A percentile compares a stretch with the other conserved stretches of the same genome.
Evolutionary conservation across 2,888 invertebrate genomes (phyloP).

Genomic region (Quadroppia sp.): DNA sequence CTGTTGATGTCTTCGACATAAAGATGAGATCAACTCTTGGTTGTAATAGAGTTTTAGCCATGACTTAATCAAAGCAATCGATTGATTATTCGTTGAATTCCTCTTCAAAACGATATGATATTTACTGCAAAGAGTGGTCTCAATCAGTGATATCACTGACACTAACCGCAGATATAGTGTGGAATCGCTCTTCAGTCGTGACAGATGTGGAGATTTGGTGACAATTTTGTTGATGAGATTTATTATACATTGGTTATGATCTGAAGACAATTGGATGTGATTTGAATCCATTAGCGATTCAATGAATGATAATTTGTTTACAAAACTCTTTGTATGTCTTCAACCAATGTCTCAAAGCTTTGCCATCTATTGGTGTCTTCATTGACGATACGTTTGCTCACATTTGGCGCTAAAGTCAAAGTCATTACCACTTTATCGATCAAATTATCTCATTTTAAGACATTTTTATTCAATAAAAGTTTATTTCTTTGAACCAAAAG

Average conservation of each 20-base stretch:
- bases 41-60: slow-evolving; percentile 23
- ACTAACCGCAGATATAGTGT: not conserved
- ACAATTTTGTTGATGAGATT: slow-evolving; percentile 2
- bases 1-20: not conserved
- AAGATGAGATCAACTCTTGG: not conserved
- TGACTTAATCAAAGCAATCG: slow-evolving; percentile 17
- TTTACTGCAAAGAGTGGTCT: slow-evolving; percentile 21
- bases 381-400: no score
- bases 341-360: no score
- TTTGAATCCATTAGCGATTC: not conserved
- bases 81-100: not conserved
- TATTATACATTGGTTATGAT: not conserved
- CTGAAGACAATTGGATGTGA: not conserved
- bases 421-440: no score
- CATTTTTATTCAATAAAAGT: no score
- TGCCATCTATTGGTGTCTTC: no score
- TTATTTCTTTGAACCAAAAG: no score
- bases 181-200: not conserved
- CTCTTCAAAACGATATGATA: slow-evolving; percentile 18
- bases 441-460: no score
- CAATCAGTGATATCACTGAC: slow-evolving; percentile 2
- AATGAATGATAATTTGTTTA: no score
- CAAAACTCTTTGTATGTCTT: no score
- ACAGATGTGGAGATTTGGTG: slow-evolving; percentile 13
- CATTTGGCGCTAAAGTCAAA: no score